phyloP scores from a whole-genome alignment of 2,797 vertebrate genomes.

The Chloroceryle inda region DNA sequence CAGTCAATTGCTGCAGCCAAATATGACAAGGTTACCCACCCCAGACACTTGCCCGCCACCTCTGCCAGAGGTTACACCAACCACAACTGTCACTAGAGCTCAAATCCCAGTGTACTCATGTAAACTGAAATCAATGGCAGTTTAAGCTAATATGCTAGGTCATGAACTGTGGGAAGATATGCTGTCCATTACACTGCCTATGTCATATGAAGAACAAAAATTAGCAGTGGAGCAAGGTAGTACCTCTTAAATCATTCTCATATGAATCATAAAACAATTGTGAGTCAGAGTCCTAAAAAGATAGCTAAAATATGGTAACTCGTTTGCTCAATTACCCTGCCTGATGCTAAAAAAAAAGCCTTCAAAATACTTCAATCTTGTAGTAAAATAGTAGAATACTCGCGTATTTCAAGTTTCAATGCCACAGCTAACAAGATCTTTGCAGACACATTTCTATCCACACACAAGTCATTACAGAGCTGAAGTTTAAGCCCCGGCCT shows the following conservation, averaged over 20 bases:
- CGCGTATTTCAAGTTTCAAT: background rate
- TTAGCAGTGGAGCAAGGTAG: background rate
- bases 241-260: background rate
- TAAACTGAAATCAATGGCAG: background rate
- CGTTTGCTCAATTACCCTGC: constrained; percentile 18
- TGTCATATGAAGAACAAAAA: background rate
- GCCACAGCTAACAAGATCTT: background rate
- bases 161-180: background rate
- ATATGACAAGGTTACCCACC: background rate
- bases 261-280: background rate
- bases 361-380: constrained; percentile 21
- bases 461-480: background rate
- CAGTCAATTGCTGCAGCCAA: background rate
- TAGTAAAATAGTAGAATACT: constrained; percentile 24
- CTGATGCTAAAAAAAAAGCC: background rate
- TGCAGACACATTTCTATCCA: background rate
- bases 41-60: background rate
- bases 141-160: background rate
- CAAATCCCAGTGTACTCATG: background rate
- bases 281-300: constrained; percentile 36
- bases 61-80: background rate
- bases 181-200: background rate
- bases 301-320: constrained; percentile 1
- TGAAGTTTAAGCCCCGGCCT: background rate
- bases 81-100: background rate